Evolutionary conservation across 2,797 vertebrate genomes (phyloP).

Genomic region (Heteromormyrus szaboi): DNA sequence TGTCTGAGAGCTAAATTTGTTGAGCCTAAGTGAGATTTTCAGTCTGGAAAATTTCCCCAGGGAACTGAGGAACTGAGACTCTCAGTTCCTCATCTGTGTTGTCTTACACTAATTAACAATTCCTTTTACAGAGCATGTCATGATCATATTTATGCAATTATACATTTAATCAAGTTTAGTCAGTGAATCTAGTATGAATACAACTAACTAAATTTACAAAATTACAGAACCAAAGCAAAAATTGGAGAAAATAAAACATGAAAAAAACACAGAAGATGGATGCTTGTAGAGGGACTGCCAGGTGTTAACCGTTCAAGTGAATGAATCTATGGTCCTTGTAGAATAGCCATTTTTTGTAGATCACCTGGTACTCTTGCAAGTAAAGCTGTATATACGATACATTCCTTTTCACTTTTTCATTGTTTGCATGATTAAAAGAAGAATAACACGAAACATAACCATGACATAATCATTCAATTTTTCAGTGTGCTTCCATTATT

Average conservation of each 20-base stretch:
- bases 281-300: not conserved
- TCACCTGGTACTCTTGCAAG: not conserved
- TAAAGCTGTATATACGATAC: not conserved
- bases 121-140: conserved; percentile 1
- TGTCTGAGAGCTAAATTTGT: not conserved
- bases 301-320: not conserved
- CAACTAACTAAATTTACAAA: not conserved
- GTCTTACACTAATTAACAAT: conserved; percentile 1
- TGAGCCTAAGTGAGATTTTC: not conserved
- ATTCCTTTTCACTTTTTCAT: not conserved
- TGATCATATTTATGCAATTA: conserved; percentile 1
- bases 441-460: not conserved
- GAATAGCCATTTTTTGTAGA: not conserved
- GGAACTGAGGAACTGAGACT: not conserved
- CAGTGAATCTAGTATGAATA: not conserved
- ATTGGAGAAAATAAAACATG: not conserved
- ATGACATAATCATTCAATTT: not conserved
- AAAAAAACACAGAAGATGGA: not conserved
- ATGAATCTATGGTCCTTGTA: not conserved
- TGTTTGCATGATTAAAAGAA: not conserved
- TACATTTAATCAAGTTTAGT: conserved; percentile 6
- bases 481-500: not conserved
- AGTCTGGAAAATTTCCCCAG: conserved; percentile 7
- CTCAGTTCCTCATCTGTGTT: not conserved
- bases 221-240: conserved; percentile 3